These are phyloP conservation scores for Urocolius indicus DNA, from an alignment of 2,113 vertebrate genomes.

Conservation along the genomic window DNA sequence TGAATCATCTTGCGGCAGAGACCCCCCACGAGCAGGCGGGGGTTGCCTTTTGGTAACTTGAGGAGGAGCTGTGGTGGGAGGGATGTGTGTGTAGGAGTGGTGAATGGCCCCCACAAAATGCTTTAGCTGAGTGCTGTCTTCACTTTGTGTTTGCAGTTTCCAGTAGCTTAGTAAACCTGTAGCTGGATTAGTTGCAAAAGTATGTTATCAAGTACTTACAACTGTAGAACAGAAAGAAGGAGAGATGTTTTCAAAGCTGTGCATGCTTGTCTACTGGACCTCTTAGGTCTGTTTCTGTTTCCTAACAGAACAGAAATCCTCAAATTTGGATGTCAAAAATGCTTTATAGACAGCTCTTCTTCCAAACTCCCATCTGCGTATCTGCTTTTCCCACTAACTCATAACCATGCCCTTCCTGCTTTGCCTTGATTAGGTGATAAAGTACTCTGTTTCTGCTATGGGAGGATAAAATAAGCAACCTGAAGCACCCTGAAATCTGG, in stretches of 20 bases:
- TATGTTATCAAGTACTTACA: not conserved
- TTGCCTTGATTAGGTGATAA: constrained; percentile 17
- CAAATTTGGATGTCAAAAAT: not conserved
- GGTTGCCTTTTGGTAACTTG: not conserved
- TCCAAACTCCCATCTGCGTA: not conserved
- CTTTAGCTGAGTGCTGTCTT: not conserved
- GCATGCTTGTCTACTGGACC: fast-evolving
- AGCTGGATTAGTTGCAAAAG: not conserved
- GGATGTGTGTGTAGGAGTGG: not conserved
- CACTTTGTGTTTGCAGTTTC: not conserved
- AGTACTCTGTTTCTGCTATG: constrained; percentile 22
- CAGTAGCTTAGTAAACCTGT: not conserved
- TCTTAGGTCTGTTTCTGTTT: not conserved
- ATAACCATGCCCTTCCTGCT: not conserved
- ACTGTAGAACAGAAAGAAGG: not conserved
- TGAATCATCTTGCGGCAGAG: not conserved
- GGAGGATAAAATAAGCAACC: not conserved
- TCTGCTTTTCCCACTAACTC: not conserved
- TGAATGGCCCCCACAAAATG: not conserved
- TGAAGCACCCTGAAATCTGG: constrained; percentile 9
- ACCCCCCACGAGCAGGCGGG: not conserved
- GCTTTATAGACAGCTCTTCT: not conserved
- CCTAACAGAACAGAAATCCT: not conserved
- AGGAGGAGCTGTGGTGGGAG: not conserved
- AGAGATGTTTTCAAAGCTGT: not conserved